These are phyloP conservation scores for Heliconius nattereri DNA, from an alignment of 1,140 invertebrate species.

Conservation along the genomic window DNA sequence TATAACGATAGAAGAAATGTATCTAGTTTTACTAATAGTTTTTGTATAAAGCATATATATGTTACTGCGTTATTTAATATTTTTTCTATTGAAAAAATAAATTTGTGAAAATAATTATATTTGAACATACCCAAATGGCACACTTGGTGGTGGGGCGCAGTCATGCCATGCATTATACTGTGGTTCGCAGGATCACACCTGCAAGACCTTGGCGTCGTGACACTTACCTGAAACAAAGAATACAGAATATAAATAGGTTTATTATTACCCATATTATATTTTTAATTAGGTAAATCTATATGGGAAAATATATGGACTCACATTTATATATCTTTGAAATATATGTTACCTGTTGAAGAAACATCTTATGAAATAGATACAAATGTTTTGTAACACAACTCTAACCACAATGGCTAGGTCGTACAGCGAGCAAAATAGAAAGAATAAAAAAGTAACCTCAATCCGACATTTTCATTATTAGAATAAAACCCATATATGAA, in stretches of 20 bases:
- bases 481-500: constrained; percentile 36
- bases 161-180: constrained; percentile 22
- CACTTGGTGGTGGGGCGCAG: constrained; percentile 46
- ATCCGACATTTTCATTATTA: constrained; percentile 37
- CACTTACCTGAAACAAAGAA: constrained; percentile 58
- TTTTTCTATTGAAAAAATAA: no score
- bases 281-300: no score
- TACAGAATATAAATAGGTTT: neutral
- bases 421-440: neutral
- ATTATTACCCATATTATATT: neutral
- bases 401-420: neutral
- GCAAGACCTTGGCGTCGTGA: constrained; percentile 14
- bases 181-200: constrained; percentile 22
- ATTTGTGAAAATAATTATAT: neutral
- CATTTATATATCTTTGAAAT: neutral
- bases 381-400: neutral
- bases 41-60: no score
- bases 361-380: neutral
- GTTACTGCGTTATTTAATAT: no score
- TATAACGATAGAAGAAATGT: neutral
- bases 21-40: no score
- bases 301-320: no score
- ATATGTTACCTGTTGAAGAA: neutral
- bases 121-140: constrained; percentile 54
- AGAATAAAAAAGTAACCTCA: constrained; percentile 24